These are phyloP conservation scores for Sakesphorus luctuosus DNA, from an alignment of 2,113 vertebrate genomes.

Conservation along the genomic window DNA sequence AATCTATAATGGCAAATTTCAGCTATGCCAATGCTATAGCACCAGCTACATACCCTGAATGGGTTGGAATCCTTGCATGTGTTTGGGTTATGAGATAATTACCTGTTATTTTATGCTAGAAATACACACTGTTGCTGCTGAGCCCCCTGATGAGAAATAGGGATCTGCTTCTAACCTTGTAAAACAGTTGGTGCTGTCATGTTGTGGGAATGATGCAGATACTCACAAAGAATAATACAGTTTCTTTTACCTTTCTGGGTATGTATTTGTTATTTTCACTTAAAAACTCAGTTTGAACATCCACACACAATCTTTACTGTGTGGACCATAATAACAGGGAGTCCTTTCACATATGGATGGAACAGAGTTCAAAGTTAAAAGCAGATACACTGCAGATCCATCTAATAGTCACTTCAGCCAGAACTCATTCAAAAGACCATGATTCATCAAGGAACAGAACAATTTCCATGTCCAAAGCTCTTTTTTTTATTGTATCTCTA, in stretches of 20 bases:
- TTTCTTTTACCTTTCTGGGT: background rate
- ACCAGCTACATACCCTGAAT: background rate
- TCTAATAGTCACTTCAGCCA: background rate
- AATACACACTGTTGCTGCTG: background rate
- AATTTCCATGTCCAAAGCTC: slow-evolving; percentile 13
- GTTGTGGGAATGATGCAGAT: background rate
- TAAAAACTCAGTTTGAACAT: background rate
- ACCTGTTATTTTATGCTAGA: background rate
- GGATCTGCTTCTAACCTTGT: background rate
- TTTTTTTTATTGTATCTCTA: background rate
- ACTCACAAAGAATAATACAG: background rate
- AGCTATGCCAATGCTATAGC: background rate
- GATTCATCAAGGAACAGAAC: slow-evolving; percentile 40
- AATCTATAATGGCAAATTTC: background rate
- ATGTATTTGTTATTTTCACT: background rate
- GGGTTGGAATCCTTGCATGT: background rate
- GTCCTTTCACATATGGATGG: background rate
- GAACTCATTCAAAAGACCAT: background rate
- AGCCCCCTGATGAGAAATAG: background rate
- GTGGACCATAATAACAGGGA: background rate
- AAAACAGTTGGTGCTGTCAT: background rate
- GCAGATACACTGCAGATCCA: background rate
- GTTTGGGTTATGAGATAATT: background rate
- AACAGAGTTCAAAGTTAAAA: background rate
- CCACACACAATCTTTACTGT: background rate